Percentiles rank a stretch among this genome's conserved stretches.
These are phyloP conservation scores for Gymnorhina tibicen DNA, from an alignment of 2,113 vertebrate genomes.

Conservation along the genomic window DNA sequence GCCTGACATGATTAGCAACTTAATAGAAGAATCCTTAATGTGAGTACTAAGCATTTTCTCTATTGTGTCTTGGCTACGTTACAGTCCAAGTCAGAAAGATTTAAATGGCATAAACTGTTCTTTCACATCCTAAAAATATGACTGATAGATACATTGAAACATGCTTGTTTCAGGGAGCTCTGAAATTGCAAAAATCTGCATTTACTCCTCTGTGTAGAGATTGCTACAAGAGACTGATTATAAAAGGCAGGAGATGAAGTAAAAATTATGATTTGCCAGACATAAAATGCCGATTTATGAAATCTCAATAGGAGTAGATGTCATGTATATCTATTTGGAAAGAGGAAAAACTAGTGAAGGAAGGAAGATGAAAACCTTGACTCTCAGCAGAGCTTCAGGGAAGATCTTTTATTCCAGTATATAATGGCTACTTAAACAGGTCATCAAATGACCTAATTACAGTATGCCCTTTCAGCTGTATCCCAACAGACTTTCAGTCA, in stretches of 20 bases:
- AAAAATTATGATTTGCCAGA: background rate
- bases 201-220: background rate
- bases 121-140: background rate
- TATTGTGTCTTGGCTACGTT: background rate
- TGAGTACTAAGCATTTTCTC: background rate
- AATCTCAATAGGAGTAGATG: background rate
- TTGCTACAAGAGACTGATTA: background rate
- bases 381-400: background rate
- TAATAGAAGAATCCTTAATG: background rate
- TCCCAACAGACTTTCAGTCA: background rate
- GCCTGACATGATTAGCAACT: background rate
- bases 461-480: background rate
- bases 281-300: background rate
- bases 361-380: background rate
- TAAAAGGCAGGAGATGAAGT: background rate
- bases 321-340: background rate
- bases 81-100: background rate
- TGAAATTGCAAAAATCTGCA: background rate
- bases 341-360: background rate
- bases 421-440: background rate
- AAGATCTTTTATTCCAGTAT: background rate
- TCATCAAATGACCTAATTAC: background rate
- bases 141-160: background rate
- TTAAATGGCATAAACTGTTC: background rate
- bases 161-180: background rate